Evolutionary conservation across 2,797 vertebrate species (phyloP), one percentile per base, ranked within the genome.

Genomic region (Sebastes oblongus): DNA sequence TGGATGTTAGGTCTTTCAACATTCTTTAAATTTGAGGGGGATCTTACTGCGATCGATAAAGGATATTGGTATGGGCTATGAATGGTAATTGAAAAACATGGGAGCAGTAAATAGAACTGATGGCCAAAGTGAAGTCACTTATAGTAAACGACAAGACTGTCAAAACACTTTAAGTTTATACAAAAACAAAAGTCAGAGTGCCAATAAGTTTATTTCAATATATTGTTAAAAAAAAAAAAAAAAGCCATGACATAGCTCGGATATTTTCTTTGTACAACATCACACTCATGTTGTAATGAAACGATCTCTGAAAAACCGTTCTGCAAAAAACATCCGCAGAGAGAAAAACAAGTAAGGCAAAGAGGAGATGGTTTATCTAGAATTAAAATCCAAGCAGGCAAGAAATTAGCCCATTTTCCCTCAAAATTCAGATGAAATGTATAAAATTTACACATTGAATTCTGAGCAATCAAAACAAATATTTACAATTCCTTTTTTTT

Each of bases 181-280:
- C 5, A 29, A 64, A 73, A 69, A 71, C 42, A 78, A 11, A 58
- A 55, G 56, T 62, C 66, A 70, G 46, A 84, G 77, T 88, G 88
- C 85, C 88, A 92, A 86, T 87, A 86, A 82, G 66, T 95, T 95
- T 95, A 95, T 95, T 95, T 93, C n/a, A 91, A 72, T 91, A 87
- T 86, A 86, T 82, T 86, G 72, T 88, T 89, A 36, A 36, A 36
- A 36, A 36, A 36, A 36, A 36, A 34, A 34, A 79, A 83, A 73
- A 84, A 87, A 85, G 76, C 77, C 75, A 83, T 78, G 72, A 80
- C 73, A 85, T 77, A 89, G 66, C 76, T 88, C 72, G 36, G 70
- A 79, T 81, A 80, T 81, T 83, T 76, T 82, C 58, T 87, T 91
- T 82, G 18, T 83, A 92, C 81, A 91, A 78, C 50, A 62, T 83